Evolutionary conservation across 2,113 vertebrate genomes (phyloP), one percentile per base, ranked within the genome.

Genomic region (Gymnocephalus cernua): DNA sequence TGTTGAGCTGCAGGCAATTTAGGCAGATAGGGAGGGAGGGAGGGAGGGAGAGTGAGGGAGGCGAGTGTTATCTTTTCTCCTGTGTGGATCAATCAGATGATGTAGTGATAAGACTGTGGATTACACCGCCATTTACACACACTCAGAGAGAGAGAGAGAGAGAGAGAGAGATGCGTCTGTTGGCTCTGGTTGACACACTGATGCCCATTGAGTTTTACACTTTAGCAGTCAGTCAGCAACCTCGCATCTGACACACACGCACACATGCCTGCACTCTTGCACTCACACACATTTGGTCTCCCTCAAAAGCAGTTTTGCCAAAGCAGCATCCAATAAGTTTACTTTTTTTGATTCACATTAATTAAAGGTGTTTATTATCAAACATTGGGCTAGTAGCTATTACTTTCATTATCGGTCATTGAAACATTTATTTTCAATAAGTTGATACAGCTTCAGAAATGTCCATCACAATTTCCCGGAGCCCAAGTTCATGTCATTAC

Each of bases 1-100:
- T 67, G 77, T 67, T 38, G 71, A 79, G 88, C 90, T 92, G 77
- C 77, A 65, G 89, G 91, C 87, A 81, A 82, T 91, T 93, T 88
- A 90, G 89, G 75, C 47, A 84, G 86, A 89, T 83, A 16, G 51
- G 61, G 83, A 50, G 77, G 50, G 18, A 65, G 77, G 50, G 18
- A 65, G 82, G 81, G 77, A 58, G 81, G 76, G 77, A 6, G 51
- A 47, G 79, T 4, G 53, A 14, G 45, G 3, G 77, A 23, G 78
- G 66, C 44, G 57, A 12, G 66, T 80, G 87, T 79, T 91, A 92
- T 91, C 88, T 87, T 84, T 89, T 88, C 86, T 91, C 84, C 88
- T 78, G 72, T 88, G 73, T 59, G 88, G 91, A 93, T 95, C 93
- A 91, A 92, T 93, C 89, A 91, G 93, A 93, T 93, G 90, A 91